Base-by-base conservation (phyloP, 2,888 invertebrate species). In the Apotomis betuletana region DNA sequence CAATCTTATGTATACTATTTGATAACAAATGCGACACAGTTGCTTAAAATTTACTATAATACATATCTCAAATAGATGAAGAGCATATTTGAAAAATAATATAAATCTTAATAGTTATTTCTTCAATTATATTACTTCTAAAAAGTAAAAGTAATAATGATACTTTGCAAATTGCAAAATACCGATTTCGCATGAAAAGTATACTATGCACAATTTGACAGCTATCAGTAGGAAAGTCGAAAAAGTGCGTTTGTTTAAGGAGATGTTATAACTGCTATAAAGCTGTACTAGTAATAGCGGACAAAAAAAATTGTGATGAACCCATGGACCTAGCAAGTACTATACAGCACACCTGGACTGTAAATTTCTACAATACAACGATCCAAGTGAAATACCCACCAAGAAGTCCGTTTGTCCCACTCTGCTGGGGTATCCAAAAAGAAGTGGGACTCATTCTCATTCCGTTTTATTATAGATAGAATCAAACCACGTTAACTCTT, bases 1-100 rank as follows among this genome's bases (percentile, higher is more conserved):
- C 15, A 64, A 52, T 58, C 67, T 67, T 59, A 58, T 27, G 49
- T 49, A 36, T 62, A 67, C 41, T 72, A 52, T 63, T 63, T 58
- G 36, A 70, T 65, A 51, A 67, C 57, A 49, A 55, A 46, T 59
- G 13, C 49, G 61, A 46, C 60, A 59, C 44, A 54, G 49, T 46
- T 12, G 67, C 71, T 67, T 46, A 55, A 13, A 61, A 51, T 12
- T 44, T 36, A 65, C 41, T 67, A 57, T 51, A n/a, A 67, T 62
- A 44, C 51, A 65, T 65, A 38, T 57, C 64, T 60, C 54, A n/a
- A 58, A 27, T 44, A 4, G 4, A 57, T 52, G 27, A 27, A 5
- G 4, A 51, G 58, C 63, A 70, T 67, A 13, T 52, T 41, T 44
- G 3, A 41, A 61, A 27, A n/a, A 10, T 38, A 61, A 51, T 2